Evolutionary conservation across 2,113 vertebrate species (phyloP), one percentile per base, ranked within the genome.

Genomic region (Cyprinus carpio): DNA sequence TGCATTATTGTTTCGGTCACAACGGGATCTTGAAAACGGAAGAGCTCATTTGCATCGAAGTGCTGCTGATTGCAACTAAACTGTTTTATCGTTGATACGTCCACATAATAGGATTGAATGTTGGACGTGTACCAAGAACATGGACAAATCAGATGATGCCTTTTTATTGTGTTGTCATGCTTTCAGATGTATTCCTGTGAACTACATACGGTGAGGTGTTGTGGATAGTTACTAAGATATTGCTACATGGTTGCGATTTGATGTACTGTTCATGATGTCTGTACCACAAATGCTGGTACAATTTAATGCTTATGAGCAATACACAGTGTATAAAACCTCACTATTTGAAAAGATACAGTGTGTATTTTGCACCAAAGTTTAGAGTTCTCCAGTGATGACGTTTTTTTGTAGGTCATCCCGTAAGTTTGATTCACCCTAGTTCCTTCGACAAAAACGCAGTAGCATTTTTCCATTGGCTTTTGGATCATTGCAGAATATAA

Each of bases 21-120:
- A 46, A 76, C 29, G 49, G 85, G 75, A 83, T 60, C 49, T 72
- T 62, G 23, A 37, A 71, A 80, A 62, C 40, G 23, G 82, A 67
- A 40, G 31, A 37, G 37, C 85, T 88, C 85, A 86, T 88, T 88
- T 86, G 85, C 87, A 88, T 88, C 20, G 85, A 88, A 88, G 79
- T 84, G 87, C 77, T 60, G 76, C 76, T 87, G 85, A 88, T 88
- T 88, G 87, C 72, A 75, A 82, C 67, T 64, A 85, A 88, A 85
- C 74, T 60, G 65, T 49, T 37, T 87, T 82, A 43, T 65, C 77
- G 76, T 86, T 85, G 84, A 88, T 71, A 54, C 25, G 71, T 65
- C 71, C 71, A 87, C 75, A 86, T 83, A 85, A 51, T 85, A 34
- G 37, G 75, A 74, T n/a, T 27, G 23, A 79, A 72, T 64, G 54